Evolutionary conservation across 1,140 invertebrate genomes (phyloP).

Genomic region (Portunus trituberculatus): DNA sequence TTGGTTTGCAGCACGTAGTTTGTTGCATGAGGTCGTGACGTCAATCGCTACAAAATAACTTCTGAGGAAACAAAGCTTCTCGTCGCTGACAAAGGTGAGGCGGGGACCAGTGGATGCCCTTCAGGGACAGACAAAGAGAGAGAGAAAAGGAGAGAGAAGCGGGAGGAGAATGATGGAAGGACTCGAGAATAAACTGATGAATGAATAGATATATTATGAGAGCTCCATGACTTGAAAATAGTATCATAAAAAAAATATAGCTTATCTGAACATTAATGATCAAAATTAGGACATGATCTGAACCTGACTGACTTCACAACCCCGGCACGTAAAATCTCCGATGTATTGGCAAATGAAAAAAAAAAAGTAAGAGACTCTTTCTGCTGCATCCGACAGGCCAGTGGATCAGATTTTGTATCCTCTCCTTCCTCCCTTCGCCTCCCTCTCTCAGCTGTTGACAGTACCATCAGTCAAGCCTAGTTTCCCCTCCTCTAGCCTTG

Average conservation of each 20-base stretch:
- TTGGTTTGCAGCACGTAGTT: neutral
- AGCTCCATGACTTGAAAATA: no score
- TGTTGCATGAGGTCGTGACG: neutral
- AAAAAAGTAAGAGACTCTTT: neutral
- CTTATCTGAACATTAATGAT: no score
- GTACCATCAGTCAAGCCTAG: neutral
- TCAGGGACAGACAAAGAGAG: no score
- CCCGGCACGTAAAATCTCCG: no score
- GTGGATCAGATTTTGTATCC: neutral
- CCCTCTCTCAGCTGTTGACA: neutral
- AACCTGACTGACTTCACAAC: no score
- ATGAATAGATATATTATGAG: no score
- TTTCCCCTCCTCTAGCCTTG: neutral
- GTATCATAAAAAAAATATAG: no score
- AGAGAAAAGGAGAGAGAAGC: no score
- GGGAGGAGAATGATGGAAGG: no score
- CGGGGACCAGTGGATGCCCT: neutral
- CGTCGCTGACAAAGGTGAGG: neutral
- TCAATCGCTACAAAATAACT: no score
- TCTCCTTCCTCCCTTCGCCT: neutral
- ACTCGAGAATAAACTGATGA: no score
- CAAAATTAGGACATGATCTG: no score
- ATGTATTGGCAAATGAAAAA: neutral
- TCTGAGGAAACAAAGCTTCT: neutral
- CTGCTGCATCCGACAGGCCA: neutral